phyloP scores from a whole-genome alignment of 2,113 vertebrate species.

The Chinchilla lanigera region DNA sequence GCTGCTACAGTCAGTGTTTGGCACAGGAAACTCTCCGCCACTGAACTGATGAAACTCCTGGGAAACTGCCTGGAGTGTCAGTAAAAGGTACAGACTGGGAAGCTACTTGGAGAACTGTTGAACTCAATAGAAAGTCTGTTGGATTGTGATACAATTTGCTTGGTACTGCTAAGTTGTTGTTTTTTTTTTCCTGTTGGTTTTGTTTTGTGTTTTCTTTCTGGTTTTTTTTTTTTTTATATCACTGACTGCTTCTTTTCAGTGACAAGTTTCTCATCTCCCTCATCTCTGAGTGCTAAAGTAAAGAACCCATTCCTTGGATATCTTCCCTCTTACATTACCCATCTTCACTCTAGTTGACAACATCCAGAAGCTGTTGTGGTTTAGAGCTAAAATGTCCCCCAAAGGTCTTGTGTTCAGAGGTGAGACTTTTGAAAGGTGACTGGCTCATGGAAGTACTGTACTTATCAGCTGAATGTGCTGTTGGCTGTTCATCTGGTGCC shows the following conservation, averaged over 20 bases:
- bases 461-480: neutral
- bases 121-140: neutral
- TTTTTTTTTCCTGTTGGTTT: neutral
- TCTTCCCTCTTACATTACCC: neutral
- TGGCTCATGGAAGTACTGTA: neutral
- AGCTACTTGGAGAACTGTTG: neutral
- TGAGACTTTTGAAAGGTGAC: neutral
- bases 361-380: neutral
- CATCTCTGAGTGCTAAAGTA: neutral
- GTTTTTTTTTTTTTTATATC: neutral
- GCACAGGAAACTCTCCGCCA: neutral
- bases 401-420: neutral
- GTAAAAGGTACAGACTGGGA: neutral
- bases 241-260: neutral
- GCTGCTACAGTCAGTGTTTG: neutral
- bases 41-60: neutral
- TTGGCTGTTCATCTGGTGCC: rapidly evolving
- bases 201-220: neutral
- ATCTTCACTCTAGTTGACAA: neutral
- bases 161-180: neutral
- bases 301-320: neutral
- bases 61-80: neutral
- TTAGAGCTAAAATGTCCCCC: neutral
- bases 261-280: neutral
- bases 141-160: no score